A percentile compares a stretch with the other conserved stretches of the same genome.
These are phyloP conservation scores for Aromia moschata DNA, from an alignment of 2,888 invertebrate genomes.

Conservation along the genomic window DNA sequence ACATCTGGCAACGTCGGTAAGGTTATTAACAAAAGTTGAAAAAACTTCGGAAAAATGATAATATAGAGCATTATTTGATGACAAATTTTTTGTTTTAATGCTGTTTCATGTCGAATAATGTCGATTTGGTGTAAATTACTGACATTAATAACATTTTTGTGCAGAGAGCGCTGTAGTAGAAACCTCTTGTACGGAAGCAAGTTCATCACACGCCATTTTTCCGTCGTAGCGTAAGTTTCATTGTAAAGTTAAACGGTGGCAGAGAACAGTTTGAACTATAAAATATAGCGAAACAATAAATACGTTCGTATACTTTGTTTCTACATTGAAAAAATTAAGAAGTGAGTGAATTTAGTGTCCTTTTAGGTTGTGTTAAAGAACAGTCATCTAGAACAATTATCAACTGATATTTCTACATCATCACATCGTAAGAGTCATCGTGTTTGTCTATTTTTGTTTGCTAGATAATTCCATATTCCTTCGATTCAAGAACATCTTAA, in stretches of 20 bases:
- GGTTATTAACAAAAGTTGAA: conserved; percentile 20
- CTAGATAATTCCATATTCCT: too few species aligned
- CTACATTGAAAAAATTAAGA: too few species aligned
- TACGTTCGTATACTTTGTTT: too few species aligned
- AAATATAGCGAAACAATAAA: too few species aligned
- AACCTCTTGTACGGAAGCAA: conserved; percentile 11
- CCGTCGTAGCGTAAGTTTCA: conserved; percentile 8
- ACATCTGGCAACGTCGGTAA: conserved; percentile 42
- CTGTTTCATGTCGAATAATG: neutral
- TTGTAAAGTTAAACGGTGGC: conserved; percentile 2
- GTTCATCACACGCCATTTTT: conserved; percentile 25
- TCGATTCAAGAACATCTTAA: too few species aligned
- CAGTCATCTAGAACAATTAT: conserved; percentile 4
- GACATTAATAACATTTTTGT: neutral
- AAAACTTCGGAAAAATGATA: neutral
- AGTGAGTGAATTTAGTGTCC: neutral
- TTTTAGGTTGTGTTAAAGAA: conserved; percentile 8
- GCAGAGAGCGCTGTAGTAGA: conserved; percentile 22
- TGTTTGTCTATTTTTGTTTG: neutral
- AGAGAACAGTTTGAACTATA: neutral
- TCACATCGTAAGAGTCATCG: conserved; percentile 1
- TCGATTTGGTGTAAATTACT: neutral
- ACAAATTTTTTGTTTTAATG: neutral
- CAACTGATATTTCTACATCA: too few species aligned
- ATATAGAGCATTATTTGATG: neutral